Conservation (phyloP, 2,888 invertebrate genomes). For the Mythimna pallens region DNA sequence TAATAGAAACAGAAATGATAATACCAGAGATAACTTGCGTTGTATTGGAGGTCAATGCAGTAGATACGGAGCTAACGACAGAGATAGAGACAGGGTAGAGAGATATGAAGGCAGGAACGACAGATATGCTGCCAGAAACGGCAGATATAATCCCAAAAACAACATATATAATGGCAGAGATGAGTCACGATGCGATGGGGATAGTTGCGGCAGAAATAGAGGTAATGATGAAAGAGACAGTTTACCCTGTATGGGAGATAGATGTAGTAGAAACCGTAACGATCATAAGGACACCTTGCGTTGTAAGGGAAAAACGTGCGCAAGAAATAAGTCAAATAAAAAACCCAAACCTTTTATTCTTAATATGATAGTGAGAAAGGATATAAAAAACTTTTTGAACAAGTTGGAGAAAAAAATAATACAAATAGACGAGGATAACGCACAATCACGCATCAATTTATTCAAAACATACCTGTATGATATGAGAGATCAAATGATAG, state of each 20-base stretch:
- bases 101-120: neutral
- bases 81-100: neutral
- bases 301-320: neutral
- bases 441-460: neutral
- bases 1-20: neutral
- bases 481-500: neutral
- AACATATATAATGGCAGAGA: neutral
- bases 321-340: neutral
- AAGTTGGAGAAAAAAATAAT: neutral
- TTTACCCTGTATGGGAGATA: neutral
- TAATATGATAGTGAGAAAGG: neutral
- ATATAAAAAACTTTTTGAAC: neutral
- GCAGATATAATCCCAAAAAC: neutral
- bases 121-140: neutral
- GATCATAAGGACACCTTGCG: neutral
- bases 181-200: slow-evolving; percentile 12
- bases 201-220: slow-evolving; percentile 15
- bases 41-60: slow-evolving; percentile 2
- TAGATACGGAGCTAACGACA: neutral
- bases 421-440: neutral
- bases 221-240: neutral
- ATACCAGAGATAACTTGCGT: neutral
- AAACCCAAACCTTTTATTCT: neutral
- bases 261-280: neutral
- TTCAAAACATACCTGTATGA: neutral